Evolutionary conservation across 2,113 vertebrate genomes (phyloP).

Genomic region (Clupea harengus): DNA sequence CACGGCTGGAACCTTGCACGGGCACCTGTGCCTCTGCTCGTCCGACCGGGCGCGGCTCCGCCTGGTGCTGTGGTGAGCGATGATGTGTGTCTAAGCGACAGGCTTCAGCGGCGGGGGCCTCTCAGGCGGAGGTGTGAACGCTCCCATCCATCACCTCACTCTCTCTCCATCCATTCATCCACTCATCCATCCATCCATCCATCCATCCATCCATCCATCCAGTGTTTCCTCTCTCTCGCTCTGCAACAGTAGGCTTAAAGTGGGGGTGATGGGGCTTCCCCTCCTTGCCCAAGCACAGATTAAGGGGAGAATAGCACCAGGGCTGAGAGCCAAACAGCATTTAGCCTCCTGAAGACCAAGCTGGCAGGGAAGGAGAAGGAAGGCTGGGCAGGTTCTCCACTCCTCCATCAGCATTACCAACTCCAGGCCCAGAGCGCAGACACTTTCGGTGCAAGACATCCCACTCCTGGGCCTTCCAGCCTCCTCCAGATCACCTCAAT

Average conservation of each 20-base stretch:
- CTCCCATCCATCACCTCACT: slow-evolving; percentile 42
- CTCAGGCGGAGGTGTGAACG: slow-evolving; percentile 30
- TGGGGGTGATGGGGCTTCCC: neutral
- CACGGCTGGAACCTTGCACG: slow-evolving; percentile 16
- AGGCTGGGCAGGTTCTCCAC: neutral
- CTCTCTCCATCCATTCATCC: neutral
- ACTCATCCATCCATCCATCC: slow-evolving; percentile 23
- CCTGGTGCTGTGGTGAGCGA: slow-evolving; percentile 34
- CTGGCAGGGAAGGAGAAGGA: neutral
- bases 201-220: slow-evolving; percentile 16
- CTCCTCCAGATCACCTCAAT: too few relatives aligned
- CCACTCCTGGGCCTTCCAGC: too few relatives aligned
- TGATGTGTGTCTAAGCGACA: slow-evolving; percentile 41
- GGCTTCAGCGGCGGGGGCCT: slow-evolving; percentile 32
- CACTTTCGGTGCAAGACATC: neutral
- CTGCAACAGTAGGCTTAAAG: slow-evolving; percentile 10
- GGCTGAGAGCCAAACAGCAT: neutral
- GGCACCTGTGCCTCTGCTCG: slow-evolving; percentile 41
- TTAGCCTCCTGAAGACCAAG: neutral
- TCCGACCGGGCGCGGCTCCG: slow-evolving; percentile 18
- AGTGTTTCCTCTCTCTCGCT: slow-evolving; percentile 32
- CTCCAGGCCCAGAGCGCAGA: neutral
- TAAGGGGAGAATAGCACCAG: neutral
- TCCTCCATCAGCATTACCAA: neutral
- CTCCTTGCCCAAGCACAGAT: neutral